Evolutionary conservation across 2,113 vertebrate species (phyloP).

Genomic region (Lagopus muta): DNA sequence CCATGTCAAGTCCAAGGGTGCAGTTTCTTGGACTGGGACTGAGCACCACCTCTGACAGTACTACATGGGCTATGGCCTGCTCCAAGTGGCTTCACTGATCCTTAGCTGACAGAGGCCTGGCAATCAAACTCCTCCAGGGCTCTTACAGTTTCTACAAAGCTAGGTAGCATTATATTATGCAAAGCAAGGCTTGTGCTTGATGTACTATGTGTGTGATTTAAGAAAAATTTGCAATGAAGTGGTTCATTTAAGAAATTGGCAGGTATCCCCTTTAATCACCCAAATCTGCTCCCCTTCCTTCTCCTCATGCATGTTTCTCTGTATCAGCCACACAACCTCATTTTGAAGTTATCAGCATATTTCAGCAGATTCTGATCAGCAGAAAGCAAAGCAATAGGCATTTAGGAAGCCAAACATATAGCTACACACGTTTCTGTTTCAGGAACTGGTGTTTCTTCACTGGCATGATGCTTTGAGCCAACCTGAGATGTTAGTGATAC

Average conservation of each 20-base stretch:
- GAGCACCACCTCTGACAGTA: rapidly evolving
- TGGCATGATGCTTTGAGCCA: rapidly evolving
- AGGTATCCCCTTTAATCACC: background rate
- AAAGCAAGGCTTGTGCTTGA: background rate
- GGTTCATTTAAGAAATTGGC: background rate
- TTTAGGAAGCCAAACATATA: background rate
- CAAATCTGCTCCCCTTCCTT: too few species aligned
- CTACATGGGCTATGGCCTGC: background rate
- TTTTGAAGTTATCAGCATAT: background rate
- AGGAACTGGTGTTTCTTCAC: background rate
- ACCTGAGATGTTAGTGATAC: background rate
- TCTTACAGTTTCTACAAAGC: background rate
- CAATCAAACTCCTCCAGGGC: background rate
- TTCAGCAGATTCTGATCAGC: background rate
- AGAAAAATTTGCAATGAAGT: background rate
- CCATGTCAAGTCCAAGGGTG: rapidly evolving
- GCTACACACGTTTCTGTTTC: background rate
- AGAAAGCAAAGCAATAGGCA: background rate
- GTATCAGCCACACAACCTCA: background rate
- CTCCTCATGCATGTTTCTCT: background rate
- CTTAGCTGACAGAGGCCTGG: rapidly evolving
- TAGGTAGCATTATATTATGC: background rate
- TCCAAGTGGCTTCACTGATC: rapidly evolving
- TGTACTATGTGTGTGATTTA: background rate
- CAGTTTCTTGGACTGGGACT: background rate